A percentile compares a stretch with the other conserved stretches of the same genome.
Conservation (phyloP, 2,888 invertebrate species). For the Acrobasis consociella region DNA sequence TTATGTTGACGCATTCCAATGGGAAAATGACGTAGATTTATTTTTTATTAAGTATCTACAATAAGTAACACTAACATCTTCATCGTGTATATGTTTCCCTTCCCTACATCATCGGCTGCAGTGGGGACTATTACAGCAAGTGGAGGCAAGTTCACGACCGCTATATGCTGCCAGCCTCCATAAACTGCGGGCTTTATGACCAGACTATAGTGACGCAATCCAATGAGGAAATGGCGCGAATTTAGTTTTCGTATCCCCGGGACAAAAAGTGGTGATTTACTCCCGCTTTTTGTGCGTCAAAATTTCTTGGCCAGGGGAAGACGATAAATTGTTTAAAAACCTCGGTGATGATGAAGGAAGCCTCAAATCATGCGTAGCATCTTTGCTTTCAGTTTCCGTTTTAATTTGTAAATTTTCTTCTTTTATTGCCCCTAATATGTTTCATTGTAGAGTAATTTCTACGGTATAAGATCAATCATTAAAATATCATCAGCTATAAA, state of each 20-base stretch:
- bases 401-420: no score
- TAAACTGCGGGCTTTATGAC: constrained; percentile 11
- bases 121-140: not conserved
- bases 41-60: no score
- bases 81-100: not conserved
- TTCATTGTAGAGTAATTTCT: no score
- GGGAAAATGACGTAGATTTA: no score
- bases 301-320: no score
- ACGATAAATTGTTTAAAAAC: not conserved
- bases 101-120: constrained; percentile 3
- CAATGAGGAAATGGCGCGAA: not conserved
- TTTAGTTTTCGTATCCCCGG: not conserved
- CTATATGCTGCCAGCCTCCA: constrained; percentile 8
- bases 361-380: no score
- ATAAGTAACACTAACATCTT: not conserved
- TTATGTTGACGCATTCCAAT: no score
- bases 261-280: not conserved
- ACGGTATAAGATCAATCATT: no score
- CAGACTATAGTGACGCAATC: constrained; percentile 7
- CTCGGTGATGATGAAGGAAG: no score
- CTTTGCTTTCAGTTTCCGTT: no score
- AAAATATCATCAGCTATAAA: no score
- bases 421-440: no score
- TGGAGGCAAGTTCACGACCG: constrained; percentile 19
- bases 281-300: not conserved